Evolutionary conservation across 2,113 vertebrate genomes (phyloP).

Genomic region (Indicator maculatus): DNA sequence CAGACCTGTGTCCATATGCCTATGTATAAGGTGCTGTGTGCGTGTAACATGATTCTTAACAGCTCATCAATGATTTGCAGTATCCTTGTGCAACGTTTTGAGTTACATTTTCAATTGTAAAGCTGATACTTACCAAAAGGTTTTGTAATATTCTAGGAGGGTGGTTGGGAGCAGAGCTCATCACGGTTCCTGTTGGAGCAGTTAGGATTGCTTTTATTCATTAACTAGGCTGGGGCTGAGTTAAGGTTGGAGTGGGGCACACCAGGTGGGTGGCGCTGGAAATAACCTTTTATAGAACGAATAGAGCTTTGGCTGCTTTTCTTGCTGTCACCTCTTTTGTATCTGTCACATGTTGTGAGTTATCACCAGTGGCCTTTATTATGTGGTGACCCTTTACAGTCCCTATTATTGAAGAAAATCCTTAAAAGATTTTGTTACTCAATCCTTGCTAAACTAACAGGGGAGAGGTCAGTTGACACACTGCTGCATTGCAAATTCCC

Average conservation of each 20-base stretch:
- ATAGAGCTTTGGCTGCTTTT: neutral
- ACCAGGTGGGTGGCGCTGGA: neutral
- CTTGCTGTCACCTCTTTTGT: accelerated
- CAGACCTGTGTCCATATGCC: neutral
- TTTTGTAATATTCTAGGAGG: neutral
- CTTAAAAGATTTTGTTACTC: neutral
- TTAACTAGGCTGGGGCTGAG: neutral
- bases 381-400: neutral
- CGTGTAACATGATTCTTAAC: neutral
- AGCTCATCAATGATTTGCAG: neutral
- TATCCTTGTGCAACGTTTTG: neutral
- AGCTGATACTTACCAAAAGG: neutral
- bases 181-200: neutral
- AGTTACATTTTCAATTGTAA: neutral
- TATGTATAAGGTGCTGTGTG: neutral
- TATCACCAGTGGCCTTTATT: neutral
- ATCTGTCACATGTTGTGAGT: neutral
- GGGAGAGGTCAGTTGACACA: neutral
- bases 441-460: neutral
- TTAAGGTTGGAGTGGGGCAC: no score
- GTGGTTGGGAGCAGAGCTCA: neutral
- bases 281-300: neutral
- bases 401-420: neutral
- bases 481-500: neutral
- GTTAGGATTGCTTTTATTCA: neutral